These are phyloP conservation scores for Orthosia gracilis DNA, from an alignment of 2,888 invertebrate species.

Conservation along the genomic window DNA sequence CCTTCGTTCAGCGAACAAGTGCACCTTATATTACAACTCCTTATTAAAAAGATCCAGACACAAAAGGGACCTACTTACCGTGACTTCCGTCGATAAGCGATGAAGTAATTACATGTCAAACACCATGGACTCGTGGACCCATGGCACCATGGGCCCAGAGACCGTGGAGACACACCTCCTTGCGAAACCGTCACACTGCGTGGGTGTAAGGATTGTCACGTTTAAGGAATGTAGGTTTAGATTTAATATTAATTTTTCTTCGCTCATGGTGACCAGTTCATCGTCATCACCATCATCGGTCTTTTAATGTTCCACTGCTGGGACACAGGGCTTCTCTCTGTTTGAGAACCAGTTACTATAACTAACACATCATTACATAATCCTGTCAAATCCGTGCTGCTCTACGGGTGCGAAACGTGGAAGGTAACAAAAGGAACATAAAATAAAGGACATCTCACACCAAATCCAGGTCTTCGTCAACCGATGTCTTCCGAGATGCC, in stretches of 20 bases:
- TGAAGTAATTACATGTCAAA: constrained; percentile 52
- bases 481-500: too few species aligned
- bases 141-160: constrained; percentile 19
- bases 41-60: constrained; percentile 18
- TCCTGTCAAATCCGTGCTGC: too few species aligned
- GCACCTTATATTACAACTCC: not conserved
- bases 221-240: not conserved
- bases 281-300: too few species aligned
- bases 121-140: constrained; percentile 46
- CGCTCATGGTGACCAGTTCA: too few species aligned
- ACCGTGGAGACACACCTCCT: constrained; percentile 60
- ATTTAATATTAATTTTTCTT: not conserved
- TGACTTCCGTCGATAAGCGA: constrained; percentile 56
- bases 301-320: too few species aligned
- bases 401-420: too few species aligned
- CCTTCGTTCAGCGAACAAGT: not conserved
- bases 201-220: constrained; percentile 49
- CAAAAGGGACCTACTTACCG: constrained; percentile 26
- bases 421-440: too few species aligned
- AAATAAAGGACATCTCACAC: too few species aligned
- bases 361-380: too few species aligned
- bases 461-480: too few species aligned
- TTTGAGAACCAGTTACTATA: too few species aligned
- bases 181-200: constrained; percentile 57
- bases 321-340: too few species aligned